Conservation (phyloP, 2,113 vertebrate species). For the Vireo altiloquus region DNA sequence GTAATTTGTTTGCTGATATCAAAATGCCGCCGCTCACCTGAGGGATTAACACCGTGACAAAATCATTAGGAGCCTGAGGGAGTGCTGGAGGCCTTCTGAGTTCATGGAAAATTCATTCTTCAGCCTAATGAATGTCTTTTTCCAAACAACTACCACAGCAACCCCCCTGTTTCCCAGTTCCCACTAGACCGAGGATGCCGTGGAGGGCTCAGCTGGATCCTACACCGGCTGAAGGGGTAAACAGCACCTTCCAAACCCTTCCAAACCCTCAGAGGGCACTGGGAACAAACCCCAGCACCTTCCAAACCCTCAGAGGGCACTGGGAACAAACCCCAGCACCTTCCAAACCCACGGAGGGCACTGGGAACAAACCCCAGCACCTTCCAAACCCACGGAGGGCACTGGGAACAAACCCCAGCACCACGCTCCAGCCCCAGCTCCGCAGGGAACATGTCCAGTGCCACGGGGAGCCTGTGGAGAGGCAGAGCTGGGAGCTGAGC, state of each 20-base stretch:
- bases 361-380: rapidly evolving
- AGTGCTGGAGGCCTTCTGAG: background rate
- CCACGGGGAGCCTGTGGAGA: rapidly evolving
- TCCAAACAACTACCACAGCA: background rate
- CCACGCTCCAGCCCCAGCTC: rapidly evolving
- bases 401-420: rapidly evolving
- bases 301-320: rapidly evolving
- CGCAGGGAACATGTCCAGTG: rapidly evolving
- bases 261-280: rapidly evolving
- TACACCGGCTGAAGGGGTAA: background rate
- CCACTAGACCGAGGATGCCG: background rate
- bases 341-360: rapidly evolving
- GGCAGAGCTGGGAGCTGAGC: background rate
- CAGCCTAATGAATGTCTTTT: conserved; percentile 40
- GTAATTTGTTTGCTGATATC: conserved; percentile 67
- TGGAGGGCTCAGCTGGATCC: background rate
- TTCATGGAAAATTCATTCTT: conserved; percentile 27
- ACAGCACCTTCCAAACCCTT: no score
- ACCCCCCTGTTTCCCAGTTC: background rate
- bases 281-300: no score
- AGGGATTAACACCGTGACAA: conserved; percentile 69
- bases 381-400: rapidly evolving
- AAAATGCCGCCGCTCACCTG: conserved; percentile 56
- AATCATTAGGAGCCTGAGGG: conserved; percentile 66
- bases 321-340: no score